Evolutionary conservation across 2,113 vertebrate genomes (phyloP).

Genomic region (Lampris megalopsis): DNA sequence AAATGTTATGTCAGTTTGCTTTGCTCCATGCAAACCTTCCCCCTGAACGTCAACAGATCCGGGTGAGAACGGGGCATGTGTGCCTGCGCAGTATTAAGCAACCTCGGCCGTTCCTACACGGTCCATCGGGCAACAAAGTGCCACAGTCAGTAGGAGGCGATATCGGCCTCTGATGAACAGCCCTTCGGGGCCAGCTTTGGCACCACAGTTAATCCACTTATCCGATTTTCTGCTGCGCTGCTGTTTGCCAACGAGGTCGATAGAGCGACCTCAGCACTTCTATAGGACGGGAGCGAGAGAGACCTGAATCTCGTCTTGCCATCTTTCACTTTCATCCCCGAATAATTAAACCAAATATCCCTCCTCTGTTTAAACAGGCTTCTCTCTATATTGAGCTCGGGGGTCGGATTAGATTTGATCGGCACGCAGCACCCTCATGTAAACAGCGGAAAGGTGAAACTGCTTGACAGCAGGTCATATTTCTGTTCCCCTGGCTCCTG

Average conservation of each 20-base stretch:
- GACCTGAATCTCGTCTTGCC: slow-evolving; percentile 23
- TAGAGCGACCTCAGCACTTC: slow-evolving; percentile 14
- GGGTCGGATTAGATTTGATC: slow-evolving; percentile 53
- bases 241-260: slow-evolving; percentile 45
- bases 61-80: no score
- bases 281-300: slow-evolving; percentile 27
- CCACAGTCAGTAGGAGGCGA: slow-evolving; percentile 37
- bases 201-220: slow-evolving; percentile 61
- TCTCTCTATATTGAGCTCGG: slow-evolving; percentile 33
- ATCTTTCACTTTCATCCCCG: not conserved
- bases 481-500: slow-evolving; percentile 62
- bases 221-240: slow-evolving; percentile 62
- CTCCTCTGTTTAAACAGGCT: slow-evolving; percentile 38
- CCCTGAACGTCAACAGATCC: no score
- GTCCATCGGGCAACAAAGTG: slow-evolving; percentile 8
- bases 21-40: no score
- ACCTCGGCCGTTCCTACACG: slow-evolving; percentile 15
- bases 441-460: slow-evolving; percentile 48
- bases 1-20: no score
- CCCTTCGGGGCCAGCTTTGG: slow-evolving; percentile 39
- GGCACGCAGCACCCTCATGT: slow-evolving; percentile 51
- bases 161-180: slow-evolving; percentile 41
- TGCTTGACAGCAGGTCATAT: not conserved
- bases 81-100: not conserved
- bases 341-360: no score